phyloP scores from a whole-genome alignment of 2,113 vertebrate species.

The Cepphus grylle region DNA sequence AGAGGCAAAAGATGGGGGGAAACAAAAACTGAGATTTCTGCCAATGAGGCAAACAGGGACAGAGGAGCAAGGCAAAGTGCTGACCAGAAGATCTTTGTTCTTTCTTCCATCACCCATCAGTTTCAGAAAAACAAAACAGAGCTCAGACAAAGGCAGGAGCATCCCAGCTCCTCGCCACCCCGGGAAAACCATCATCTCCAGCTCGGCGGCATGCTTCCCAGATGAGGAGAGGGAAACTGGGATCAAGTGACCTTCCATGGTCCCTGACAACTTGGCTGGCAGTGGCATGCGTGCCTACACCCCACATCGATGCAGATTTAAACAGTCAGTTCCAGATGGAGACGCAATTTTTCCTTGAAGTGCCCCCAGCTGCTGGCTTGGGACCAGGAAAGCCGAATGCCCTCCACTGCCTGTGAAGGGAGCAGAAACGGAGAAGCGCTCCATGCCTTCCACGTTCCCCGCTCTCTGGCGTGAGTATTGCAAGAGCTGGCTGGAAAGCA shows the following conservation, averaged over 20 bases:
- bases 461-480: not conserved
- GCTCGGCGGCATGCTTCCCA: not conserved
- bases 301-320: accelerated
- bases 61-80: not conserved
- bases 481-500: not conserved
- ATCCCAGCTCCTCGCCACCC: not conserved
- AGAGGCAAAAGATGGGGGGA: too few species aligned
- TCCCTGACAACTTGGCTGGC: accelerated
- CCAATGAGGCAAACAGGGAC: not conserved
- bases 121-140: not conserved
- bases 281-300: accelerated
- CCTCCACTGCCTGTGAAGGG: not conserved
- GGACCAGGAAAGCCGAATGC: not conserved
- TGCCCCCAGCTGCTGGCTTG: accelerated
- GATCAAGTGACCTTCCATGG: not conserved
- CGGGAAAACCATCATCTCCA: accelerated
- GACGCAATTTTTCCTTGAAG: not conserved
- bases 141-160: not conserved
- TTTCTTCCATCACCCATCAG: not conserved
- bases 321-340: not conserved
- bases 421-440: not conserved
- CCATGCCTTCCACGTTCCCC: not conserved
- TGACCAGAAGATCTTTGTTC: not conserved
- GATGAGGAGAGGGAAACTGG: not conserved
- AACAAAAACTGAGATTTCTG: not conserved